These are phyloP conservation scores for Tangara arthus DNA, from an alignment of 2,797 vertebrate species.

Conservation along the genomic window DNA sequence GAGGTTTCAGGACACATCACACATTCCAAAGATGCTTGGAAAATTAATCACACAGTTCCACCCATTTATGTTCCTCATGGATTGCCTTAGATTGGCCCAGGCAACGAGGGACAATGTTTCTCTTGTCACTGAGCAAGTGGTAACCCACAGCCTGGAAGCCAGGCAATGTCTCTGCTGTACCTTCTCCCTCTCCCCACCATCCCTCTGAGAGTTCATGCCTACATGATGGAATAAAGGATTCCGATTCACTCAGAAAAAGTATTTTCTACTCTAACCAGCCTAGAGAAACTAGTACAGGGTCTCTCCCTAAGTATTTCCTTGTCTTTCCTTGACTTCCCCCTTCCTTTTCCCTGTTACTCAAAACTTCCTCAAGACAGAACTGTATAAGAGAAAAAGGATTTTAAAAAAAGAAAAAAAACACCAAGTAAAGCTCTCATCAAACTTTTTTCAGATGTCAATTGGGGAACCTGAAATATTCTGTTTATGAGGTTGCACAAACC, in stretches of 20 bases:
- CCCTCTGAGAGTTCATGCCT: neutral
- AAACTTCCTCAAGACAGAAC: neutral
- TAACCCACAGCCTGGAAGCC: neutral
- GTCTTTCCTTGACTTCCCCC: neutral
- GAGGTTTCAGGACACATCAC: neutral
- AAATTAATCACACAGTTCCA: neutral
- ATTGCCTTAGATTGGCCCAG: neutral
- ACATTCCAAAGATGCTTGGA: neutral
- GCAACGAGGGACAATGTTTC: neutral
- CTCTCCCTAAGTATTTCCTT: neutral
- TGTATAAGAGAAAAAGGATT: neutral
- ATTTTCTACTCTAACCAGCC: neutral
- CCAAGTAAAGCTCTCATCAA: neutral
- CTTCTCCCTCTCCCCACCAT: neutral
- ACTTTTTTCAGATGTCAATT: rapidly evolving
- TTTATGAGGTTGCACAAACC: neutral
- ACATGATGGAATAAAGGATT: neutral
- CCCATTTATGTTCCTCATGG: neutral
- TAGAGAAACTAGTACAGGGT: neutral
- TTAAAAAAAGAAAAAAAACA: rapidly evolving
- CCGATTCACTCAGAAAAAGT: neutral
- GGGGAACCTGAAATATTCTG: neutral
- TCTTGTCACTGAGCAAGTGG: neutral
- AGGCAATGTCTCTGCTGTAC: neutral
- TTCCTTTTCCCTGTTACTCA: neutral